Evolutionary conservation across 2,797 vertebrate species (phyloP), one percentile per base, ranked within the genome.

Genomic region (Schizothorax lantsangensis): DNA sequence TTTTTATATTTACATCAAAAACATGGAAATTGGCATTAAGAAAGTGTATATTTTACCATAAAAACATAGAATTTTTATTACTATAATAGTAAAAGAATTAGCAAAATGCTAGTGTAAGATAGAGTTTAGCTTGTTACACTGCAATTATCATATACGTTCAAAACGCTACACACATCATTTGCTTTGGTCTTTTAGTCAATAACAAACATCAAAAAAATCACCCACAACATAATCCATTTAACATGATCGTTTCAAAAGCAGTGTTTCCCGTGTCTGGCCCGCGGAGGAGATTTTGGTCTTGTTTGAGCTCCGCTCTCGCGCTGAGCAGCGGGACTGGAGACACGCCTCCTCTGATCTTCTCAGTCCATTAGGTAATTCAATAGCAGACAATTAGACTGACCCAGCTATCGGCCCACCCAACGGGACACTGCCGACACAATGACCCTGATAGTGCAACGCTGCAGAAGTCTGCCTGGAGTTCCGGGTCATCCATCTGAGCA

Each of bases 341-440:
- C 86, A 83, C 81, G 73, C 84, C 81, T 49, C 86, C 64, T 83
- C 84, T 69, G 62, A 71, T 83, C 72, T 85, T 88, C 84, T 79
- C 87, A 85, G 83, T 79, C 84, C 87, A 83, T 77, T 83, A 82
- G 79, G 79, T 88, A 88, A 88, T 88, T 88, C 84, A 88, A 88
- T 88, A 88, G 84, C 87, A 85, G 84, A 88, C 87, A 88, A 85
- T 88, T 88, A 88, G 79, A 83, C 72, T 77, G 87, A 85, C 83
- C 87, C 79, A 43, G 71, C 49, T 52, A 59, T 26, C 69, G 74
- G 84, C 64, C 75, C 84, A 83, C 87, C 87, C 79, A 85, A 82
- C 79, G 78, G 68, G 77, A 80, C 77, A 49, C 83, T 21, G 73
- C 30, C 43, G 82, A 77, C 84, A 80, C 74, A 21, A 57, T 59